phyloP scores from a whole-genome alignment of 2,797 vertebrate species.

The Enteromius treurensis region DNA sequence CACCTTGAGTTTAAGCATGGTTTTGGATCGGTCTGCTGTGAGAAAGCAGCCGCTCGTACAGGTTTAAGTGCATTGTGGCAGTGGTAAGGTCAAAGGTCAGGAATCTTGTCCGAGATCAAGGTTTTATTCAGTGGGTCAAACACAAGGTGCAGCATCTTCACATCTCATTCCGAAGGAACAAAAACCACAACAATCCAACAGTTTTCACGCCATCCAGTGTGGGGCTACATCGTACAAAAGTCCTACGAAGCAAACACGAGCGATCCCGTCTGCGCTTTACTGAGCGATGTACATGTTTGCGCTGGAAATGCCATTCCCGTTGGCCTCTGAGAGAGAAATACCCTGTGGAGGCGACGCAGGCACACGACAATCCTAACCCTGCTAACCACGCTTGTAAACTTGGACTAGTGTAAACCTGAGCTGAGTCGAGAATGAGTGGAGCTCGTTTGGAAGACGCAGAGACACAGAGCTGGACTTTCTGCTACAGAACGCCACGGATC shows the following conservation, averaged over 20 bases:
- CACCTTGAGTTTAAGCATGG: constrained; percentile 66
- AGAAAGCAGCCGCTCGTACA: constrained; percentile 16
- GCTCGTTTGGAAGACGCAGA: constrained; percentile 53
- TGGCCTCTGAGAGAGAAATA: neutral
- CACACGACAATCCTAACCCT: constrained; percentile 31
- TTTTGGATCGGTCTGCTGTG: constrained; percentile 15
- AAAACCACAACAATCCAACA: constrained; percentile 40
- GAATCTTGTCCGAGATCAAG: constrained; percentile 27
- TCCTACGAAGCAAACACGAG: neutral
- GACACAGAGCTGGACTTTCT: constrained; percentile 18
- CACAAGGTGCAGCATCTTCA: constrained; percentile 56
- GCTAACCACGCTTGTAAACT: constrained; percentile 56
- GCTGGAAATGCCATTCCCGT: constrained; percentile 10
- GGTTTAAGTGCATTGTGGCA: constrained; percentile 49
- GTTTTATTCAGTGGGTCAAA: constrained; percentile 53
- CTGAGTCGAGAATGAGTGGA: constrained; percentile 49
- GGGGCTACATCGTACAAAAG: constrained; percentile 34
- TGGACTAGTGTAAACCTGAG: constrained; percentile 60
- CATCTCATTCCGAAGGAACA: constrained; percentile 46
- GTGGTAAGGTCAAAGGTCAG: constrained; percentile 43
- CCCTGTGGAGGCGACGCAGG: constrained; percentile 3
- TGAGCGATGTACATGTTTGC: neutral
- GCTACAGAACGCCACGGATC: constrained; percentile 13
- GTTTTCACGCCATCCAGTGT: constrained; percentile 3
- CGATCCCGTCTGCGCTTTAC: constrained; percentile 10